Conservation (phyloP, 2,888 invertebrate genomes). For the Meghimatium bilineatum region DNA sequence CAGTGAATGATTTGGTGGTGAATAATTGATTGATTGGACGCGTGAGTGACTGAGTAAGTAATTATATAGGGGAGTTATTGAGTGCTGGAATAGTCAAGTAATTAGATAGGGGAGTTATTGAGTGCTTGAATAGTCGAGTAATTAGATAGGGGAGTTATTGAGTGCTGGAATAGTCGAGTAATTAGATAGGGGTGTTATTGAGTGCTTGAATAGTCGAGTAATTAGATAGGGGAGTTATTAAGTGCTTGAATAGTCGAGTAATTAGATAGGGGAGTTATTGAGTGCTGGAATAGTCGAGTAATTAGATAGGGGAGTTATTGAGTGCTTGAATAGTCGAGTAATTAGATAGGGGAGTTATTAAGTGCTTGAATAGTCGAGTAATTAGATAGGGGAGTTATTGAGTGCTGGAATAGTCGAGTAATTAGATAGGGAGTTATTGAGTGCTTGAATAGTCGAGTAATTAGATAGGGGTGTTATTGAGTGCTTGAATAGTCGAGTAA, state of each 20-base stretch:
- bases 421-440: background rate
- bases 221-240: slow-evolving; percentile 8
- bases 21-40: background rate
- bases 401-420: no score
- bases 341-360: background rate
- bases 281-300: no score
- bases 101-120: background rate
- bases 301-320: background rate
- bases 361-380: no score
- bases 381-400: background rate
- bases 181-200: background rate
- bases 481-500: background rate
- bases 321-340: background rate
- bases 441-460: background rate
- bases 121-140: background rate
- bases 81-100: background rate
- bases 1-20: no score
- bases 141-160: background rate
- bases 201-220: background rate
- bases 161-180: background rate
- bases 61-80: background rate
- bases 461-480: background rate
- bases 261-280: slow-evolving; percentile 6
- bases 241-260: background rate
- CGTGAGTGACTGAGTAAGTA: background rate